Evolutionary conservation across 2,797 vertebrate genomes (phyloP), one percentile per base, ranked within the genome.

Genomic region (Sciurus vulgaris): DNA sequence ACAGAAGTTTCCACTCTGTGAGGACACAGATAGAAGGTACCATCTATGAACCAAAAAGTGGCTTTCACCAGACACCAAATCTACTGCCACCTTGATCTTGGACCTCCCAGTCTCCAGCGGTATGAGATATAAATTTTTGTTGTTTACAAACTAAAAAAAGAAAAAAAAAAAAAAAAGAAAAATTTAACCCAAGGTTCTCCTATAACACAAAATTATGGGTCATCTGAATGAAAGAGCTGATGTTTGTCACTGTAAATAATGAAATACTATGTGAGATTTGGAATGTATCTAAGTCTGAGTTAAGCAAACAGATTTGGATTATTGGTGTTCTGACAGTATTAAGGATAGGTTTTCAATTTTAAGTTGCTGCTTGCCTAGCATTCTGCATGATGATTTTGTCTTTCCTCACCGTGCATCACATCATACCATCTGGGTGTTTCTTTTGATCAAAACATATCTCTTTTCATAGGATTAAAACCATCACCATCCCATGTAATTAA

Each of bases 401-500:
- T 76, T 63, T 56, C 38, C 35, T 91, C 30, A 63, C 17, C 7
- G 12, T 26, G 54, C 44, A 78, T 33, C 12, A 59, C 69, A 86
- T 44, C n/a, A 69, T 33, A 38, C n/a, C 61, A 81, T 81, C 47
- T 86, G 56, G 26, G 95, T 84, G 67, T 93, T 93, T 78, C 83
- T 94, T 96, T 95, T 76, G 38, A 83, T 95, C 47, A 87, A 87
- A 92, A 93, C 11, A 47, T 86, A 91, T 56, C 61, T 95, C 51
- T 86, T 84, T 82, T 63, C 38, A 26, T 90, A 89, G 41, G n/a
- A 86, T 90, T 87, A 89, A 97, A 96, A 83, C 79, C 69, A 91
- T 89, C 76, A 85, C 65, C n/a, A 89, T 63, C 91, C 41, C 63
- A 63, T 90, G 85, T 92, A 95, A 96, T 94, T 86, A 88, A 97